Evolutionary conservation across 2,113 vertebrate genomes (phyloP).

Genomic region (Murina feae): DNA sequence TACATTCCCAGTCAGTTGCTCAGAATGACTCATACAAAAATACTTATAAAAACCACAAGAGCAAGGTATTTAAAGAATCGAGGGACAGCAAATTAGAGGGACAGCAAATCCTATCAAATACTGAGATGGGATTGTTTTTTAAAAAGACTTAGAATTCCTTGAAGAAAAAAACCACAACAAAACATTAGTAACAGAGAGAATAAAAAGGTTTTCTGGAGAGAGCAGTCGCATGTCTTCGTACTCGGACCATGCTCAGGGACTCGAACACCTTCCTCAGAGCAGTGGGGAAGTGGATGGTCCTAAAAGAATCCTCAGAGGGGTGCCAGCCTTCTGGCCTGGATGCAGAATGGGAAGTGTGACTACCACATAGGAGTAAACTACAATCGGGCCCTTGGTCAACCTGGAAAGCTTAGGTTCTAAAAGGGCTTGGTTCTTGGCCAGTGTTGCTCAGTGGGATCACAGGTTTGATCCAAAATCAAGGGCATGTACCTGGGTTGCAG

Average conservation of each 20-base stretch:
- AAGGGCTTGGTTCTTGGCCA: background rate
- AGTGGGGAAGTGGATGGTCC: background rate
- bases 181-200: background rate
- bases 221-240: background rate
- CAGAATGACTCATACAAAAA: slow-evolving; percentile 66
- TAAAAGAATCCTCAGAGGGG: background rate
- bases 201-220: background rate
- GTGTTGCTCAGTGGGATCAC: too few species aligned
- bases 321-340: background rate
- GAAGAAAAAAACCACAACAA: background rate
- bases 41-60: slow-evolving; percentile 55
- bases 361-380: background rate
- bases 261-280: background rate
- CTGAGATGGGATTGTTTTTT: background rate
- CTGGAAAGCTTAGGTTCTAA: background rate
- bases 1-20: slow-evolving; percentile 67
- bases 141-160: background rate
- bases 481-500: too few species aligned
- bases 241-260: background rate
- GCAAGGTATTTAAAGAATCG: slow-evolving; percentile 17
- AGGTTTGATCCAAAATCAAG: too few species aligned
- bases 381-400: background rate
- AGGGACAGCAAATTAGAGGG: slow-evolving; percentile 23
- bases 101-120: background rate
- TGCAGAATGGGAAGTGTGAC: too few species aligned